Conservation (phyloP, 2,797 vertebrate species). For the Dryobates pubescens region DNA sequence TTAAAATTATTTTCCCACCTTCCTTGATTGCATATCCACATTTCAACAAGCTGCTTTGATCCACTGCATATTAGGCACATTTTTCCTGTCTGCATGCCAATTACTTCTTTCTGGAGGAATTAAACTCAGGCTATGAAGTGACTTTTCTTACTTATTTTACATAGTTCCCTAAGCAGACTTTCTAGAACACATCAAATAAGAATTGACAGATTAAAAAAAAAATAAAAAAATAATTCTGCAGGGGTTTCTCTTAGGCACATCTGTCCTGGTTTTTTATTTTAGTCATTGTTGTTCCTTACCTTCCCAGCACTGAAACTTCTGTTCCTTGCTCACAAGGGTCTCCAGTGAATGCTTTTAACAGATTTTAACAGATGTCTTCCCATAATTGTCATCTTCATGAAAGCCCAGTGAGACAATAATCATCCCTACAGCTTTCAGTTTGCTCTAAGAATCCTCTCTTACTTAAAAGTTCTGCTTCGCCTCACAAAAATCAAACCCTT, state of each 20-base stretch:
- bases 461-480: background rate
- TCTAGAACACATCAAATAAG: background rate
- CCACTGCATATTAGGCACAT: background rate
- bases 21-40: background rate
- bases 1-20: background rate
- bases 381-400: background rate
- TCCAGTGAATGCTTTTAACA: conserved; percentile 16
- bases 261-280: conserved; percentile 13
- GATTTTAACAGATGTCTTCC: conserved; percentile 46
- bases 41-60: background rate
- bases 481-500: background rate
- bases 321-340: background rate
- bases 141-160: background rate
- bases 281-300: background rate
- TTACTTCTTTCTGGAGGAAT: background rate
- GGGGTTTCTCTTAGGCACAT: background rate
- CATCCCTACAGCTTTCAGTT: background rate
- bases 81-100: background rate
- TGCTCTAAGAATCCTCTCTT: background rate
- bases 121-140: background rate
- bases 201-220: conserved; percentile 6
- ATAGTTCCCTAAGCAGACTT: background rate
- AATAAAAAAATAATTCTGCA: conserved; percentile 18
- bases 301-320: background rate
- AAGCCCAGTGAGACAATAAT: conserved; percentile 13